These are phyloP conservation scores for Hipposideros larvatus DNA, from an alignment of 2,797 vertebrate genomes.

Conservation along the genomic window DNA sequence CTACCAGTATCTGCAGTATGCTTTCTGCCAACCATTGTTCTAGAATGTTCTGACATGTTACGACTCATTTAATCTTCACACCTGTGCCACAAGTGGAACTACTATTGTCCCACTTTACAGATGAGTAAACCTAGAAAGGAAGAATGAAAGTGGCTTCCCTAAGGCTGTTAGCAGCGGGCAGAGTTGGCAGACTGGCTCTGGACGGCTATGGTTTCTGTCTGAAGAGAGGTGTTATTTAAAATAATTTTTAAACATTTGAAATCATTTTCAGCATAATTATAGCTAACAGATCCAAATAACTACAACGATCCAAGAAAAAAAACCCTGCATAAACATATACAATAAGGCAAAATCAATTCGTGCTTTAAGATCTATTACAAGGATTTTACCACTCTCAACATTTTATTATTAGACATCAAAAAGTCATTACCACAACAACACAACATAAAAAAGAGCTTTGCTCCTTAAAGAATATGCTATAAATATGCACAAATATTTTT, in stretches of 20 bases:
- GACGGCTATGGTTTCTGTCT: background rate
- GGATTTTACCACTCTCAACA: conserved; percentile 64
- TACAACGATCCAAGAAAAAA: conserved; percentile 2
- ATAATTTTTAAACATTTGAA: conserved; percentile 40
- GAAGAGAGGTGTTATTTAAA: conserved; percentile 18
- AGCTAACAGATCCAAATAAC: background rate
- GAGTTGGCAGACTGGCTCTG: background rate
- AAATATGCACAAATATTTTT: conserved; percentile 45
- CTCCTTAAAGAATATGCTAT: conserved; percentile 56
- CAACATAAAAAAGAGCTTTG: conserved; percentile 59
- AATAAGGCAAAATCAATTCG: conserved; percentile 66
- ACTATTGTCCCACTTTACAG: background rate
- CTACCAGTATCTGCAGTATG: background rate
- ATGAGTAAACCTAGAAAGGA: background rate
- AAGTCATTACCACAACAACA: conserved; percentile 51
- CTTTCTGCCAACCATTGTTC: background rate
- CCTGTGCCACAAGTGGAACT: background rate
- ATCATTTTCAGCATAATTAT: conserved; percentile 22
- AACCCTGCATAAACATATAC: background rate
- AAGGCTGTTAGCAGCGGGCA: background rate
- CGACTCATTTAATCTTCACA: background rate
- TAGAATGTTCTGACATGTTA: background rate
- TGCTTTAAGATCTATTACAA: conserved; percentile 64
- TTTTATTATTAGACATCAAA: conserved; percentile 74
- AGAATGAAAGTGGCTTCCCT: background rate